These are phyloP conservation scores for Drosophila serrata DNA, from an alignment of 1,140 invertebrate genomes.

Conservation along the genomic window DNA sequence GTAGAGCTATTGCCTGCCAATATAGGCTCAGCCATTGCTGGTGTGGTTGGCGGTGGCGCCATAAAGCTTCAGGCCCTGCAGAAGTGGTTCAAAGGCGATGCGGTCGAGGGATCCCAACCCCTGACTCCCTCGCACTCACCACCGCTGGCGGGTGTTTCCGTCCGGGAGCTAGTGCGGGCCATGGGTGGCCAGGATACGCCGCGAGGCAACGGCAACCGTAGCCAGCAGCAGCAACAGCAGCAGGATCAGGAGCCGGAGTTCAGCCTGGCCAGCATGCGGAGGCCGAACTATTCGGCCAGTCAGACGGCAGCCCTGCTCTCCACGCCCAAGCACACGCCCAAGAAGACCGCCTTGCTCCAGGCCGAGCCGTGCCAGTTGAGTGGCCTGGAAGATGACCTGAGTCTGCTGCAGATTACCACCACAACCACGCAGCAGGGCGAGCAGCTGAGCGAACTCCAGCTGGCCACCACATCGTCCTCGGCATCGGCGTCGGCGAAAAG, in stretches of 20 bases:
- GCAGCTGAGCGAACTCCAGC: conserved; percentile 64
- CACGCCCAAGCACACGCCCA: conserved; percentile 79
- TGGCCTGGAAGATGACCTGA: conserved; percentile 73
- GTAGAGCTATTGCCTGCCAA: conserved; percentile 66
- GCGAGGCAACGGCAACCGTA: conserved; percentile 87
- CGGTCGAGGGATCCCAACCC: conserved; percentile 78
- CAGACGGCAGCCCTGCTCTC: conserved; percentile 77
- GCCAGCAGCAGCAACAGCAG: conserved; percentile 78
- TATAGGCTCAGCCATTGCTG: conserved; percentile 77
- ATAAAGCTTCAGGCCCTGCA: conserved; percentile 89
- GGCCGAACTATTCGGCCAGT: conserved; percentile 75
- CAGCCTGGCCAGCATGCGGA: conserved; percentile 64
- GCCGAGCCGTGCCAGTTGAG: conserved; percentile 22
- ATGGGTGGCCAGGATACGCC: conserved; percentile 89
- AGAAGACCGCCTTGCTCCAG: conserved; percentile 28
- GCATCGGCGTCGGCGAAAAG: conserved; percentile 28
- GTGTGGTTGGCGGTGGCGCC: conserved; percentile 86
- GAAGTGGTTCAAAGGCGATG: conserved; percentile 90
- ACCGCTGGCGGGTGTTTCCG: conserved; percentile 89
- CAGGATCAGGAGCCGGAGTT: conserved; percentile 52
- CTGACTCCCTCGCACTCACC: conserved; percentile 24
- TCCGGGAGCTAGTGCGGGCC: conserved; percentile 92
- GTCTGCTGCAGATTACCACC: conserved; percentile 74
- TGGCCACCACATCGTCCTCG: conserved; percentile 53
- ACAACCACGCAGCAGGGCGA: conserved; percentile 59